Evolutionary conservation across 2,113 vertebrate genomes (phyloP), one percentile per base, ranked within the genome.

Genomic region (Lepus europaeus): DNA sequence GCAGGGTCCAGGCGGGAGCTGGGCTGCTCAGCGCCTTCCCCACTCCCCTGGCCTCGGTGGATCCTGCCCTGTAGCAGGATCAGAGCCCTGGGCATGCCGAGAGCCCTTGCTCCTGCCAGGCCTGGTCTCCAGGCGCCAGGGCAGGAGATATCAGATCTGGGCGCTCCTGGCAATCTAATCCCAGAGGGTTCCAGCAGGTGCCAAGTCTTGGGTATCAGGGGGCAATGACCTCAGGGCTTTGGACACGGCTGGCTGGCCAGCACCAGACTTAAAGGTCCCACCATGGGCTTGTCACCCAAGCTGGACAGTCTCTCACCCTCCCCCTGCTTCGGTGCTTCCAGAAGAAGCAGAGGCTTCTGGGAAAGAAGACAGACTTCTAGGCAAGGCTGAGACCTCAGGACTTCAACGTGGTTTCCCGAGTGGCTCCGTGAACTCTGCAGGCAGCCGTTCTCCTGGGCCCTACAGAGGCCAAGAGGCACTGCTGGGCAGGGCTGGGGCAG

Each of bases 161-260:
- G 97, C 94, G 93, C 72, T 88, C 69, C n/a, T 63, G 84, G 88
- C 96, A 96, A 80, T 29, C n/a, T 88, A 90, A 95, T 74, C 78
- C 92, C 77, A 29, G 12, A 61, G 39, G 84, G 33, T 51, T 31
- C 74, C 3, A 4, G 77, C 81, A 73, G 78, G 81, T 70, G 94
- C 94, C 88, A 90, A 84, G 87, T 79, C 66, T 95, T 93, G 89
- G 92, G 96, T 96, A 87, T 96, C 89, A 56, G 88, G 88, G 88
- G 95, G 96, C 95, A 96, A 94, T 96, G 93, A 97, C 96, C 96
- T 97, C 95, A 96, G 97, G 97, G 96, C 90, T 97, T 95, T 96
- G 93, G 95, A 91, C 3, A 74, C 93, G 91, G 95, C 93, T 89
- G 80, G 95, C 80, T 97, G 92, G 96, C 95, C 19, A 8, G 90